A percentile compares a stretch with the other conserved stretches of the same genome.
Evolutionary conservation across 2,113 vertebrate species (phyloP).

Genomic region (Amia ocellicauda): DNA sequence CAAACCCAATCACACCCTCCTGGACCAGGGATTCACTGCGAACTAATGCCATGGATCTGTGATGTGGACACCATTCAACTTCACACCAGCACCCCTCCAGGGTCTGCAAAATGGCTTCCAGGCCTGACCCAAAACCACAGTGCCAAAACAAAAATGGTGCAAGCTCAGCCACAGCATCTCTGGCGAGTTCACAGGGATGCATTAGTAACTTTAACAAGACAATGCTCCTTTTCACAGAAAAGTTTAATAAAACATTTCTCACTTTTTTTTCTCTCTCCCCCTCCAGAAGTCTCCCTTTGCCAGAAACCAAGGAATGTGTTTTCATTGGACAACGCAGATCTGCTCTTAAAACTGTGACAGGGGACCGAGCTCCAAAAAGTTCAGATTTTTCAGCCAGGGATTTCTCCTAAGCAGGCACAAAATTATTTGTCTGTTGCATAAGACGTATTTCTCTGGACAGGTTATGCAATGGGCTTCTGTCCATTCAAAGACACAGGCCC

Average conservation of each 20-base stretch:
- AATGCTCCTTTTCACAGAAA: background rate
- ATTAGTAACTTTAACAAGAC: background rate
- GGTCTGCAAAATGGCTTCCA: no score
- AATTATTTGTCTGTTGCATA: constrained; percentile 30
- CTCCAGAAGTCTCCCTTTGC: constrained; percentile 9
- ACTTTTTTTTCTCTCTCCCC: background rate
- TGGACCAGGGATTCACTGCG: no score
- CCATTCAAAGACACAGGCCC: no score
- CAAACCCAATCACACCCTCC: no score
- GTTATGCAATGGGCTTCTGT: background rate
- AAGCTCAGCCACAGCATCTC: background rate
- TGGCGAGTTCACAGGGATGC: background rate
- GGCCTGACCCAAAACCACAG: background rate
- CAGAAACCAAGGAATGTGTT: constrained; percentile 34
- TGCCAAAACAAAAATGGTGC: background rate
- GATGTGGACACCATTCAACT: background rate
- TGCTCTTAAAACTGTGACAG: constrained; percentile 19
- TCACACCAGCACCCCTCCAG: background rate
- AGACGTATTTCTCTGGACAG: constrained; percentile 34
- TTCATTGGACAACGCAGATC: constrained; percentile 24
- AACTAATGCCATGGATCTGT: no score
- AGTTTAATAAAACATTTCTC: no score
- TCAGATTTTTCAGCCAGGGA: constrained; percentile 12
- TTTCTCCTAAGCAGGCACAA: constrained; percentile 13
- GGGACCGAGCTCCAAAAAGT: constrained; percentile 26